Conservation (phyloP, 2,888 invertebrate genomes). For the Asteroscopus sphinx region DNA sequence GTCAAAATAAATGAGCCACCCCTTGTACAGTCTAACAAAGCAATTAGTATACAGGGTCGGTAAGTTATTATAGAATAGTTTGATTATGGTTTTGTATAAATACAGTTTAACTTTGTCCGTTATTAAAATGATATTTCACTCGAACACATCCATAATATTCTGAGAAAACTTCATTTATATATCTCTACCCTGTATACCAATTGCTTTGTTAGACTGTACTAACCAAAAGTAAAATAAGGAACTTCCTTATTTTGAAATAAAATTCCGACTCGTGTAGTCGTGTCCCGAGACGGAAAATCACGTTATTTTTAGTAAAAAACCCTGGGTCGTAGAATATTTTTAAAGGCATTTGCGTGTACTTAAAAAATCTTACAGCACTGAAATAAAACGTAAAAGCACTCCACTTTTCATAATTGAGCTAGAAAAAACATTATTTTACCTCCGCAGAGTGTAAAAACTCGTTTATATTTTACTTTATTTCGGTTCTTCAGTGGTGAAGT, state of each 20-base stretch:
- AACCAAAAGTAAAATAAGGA: neutral
- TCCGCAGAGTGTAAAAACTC: conserved; percentile 16
- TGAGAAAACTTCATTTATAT: too few relatives aligned
- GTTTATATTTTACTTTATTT: conserved; percentile 34
- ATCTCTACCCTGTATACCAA: too few relatives aligned
- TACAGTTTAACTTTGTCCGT: too few relatives aligned
- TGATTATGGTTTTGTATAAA: too few relatives aligned
- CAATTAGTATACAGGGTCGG: too few relatives aligned
- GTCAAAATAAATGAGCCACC: too few relatives aligned
- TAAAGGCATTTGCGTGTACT: conserved; percentile 22
- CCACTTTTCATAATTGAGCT: conserved; percentile 45
- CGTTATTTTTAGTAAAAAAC: conserved; percentile 5
- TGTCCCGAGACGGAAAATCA: neutral
- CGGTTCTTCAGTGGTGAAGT: conserved; percentile 1
- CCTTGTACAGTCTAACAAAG: too few relatives aligned
- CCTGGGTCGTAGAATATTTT: conserved; percentile 8
- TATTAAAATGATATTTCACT: too few relatives aligned
- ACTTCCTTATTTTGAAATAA: neutral
- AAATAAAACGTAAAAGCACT: conserved; percentile 38
- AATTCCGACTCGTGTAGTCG: neutral
- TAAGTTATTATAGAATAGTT: too few relatives aligned
- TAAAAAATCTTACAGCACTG: conserved; percentile 17
- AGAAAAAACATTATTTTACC: conserved; percentile 38
- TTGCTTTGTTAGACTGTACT: too few relatives aligned
- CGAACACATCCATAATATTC: too few relatives aligned